These are phyloP conservation scores for Embiotoca jacksoni DNA, from an alignment of 2,113 vertebrate species.

Conservation along the genomic window DNA sequence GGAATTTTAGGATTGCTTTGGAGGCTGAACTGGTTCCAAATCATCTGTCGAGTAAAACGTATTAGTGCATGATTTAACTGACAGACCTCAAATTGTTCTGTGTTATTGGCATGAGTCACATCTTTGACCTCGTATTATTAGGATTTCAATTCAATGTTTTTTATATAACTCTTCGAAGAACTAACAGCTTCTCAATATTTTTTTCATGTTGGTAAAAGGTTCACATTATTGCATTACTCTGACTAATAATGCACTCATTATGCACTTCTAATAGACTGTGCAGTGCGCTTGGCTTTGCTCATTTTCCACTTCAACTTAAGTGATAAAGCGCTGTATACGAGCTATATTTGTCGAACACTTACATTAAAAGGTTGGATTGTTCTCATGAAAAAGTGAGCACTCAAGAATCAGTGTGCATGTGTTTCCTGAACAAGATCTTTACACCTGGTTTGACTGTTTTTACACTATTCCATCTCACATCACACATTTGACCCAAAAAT, in stretches of 20 bases:
- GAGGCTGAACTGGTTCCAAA: constrained; percentile 18
- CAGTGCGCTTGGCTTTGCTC: constrained; percentile 2
- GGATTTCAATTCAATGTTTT: too few relatives aligned
- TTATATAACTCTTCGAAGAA: too few relatives aligned
- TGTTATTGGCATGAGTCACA: constrained; percentile 5
- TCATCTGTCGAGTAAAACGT: constrained; percentile 21
- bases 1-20: constrained; percentile 46
- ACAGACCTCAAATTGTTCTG: background rate
- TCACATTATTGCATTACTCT: background rate
- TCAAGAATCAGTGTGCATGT: background rate
- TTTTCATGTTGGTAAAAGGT: rapidly evolving
- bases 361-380: constrained; percentile 27
- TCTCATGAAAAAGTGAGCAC: constrained; percentile 3
- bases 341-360: constrained; percentile 24
- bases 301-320: constrained; percentile 29
- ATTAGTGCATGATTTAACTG: constrained; percentile 26
- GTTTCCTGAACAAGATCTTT: background rate
- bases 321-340: constrained; percentile 2
- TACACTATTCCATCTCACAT: too few relatives aligned
- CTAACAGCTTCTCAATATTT: too few relatives aligned
- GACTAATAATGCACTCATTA: background rate
- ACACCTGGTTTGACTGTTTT: too few relatives aligned
- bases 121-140: background rate
- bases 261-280: background rate
- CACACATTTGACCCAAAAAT: too few relatives aligned